These are phyloP conservation scores for Centropyge bicolor DNA, from an alignment of 2,797 vertebrate species.

Conservation along the genomic window DNA sequence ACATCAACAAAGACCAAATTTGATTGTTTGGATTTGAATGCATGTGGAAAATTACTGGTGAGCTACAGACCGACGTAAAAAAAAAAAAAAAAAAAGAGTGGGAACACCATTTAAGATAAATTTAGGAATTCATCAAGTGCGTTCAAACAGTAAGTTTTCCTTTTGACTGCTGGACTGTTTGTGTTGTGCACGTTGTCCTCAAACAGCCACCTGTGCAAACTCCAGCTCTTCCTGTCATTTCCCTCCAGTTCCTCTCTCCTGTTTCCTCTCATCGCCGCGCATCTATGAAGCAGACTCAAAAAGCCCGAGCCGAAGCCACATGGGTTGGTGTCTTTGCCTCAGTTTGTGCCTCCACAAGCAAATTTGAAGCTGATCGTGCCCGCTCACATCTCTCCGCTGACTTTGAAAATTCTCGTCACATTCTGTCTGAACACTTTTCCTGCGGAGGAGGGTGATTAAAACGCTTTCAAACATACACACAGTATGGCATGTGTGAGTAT, in stretches of 20 bases:
- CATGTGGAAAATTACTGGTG: too few relatives aligned
- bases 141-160: not conserved
- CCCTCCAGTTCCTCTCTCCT: not conserved
- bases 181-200: not conserved
- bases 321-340: not conserved
- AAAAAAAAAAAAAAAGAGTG: too few relatives aligned
- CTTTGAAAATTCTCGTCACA: not conserved
- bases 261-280: not conserved
- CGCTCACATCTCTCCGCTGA: not conserved
- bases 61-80: too few relatives aligned
- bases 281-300: not conserved
- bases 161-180: not conserved
- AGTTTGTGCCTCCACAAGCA: not conserved
- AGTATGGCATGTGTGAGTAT: not conserved
- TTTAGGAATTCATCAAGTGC: too few relatives aligned
- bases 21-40: too few relatives aligned
- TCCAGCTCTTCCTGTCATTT: not conserved
- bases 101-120: too few relatives aligned
- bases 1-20: too few relatives aligned
- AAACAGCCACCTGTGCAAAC: not conserved
- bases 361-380: not conserved
- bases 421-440: not conserved
- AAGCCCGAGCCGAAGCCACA: not conserved
- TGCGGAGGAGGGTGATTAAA: not conserved
- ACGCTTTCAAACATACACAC: not conserved